Evolutionary conservation across 2,113 vertebrate genomes (phyloP), one percentile per base, ranked within the genome.

Genomic region (Cavia porcellus): DNA sequence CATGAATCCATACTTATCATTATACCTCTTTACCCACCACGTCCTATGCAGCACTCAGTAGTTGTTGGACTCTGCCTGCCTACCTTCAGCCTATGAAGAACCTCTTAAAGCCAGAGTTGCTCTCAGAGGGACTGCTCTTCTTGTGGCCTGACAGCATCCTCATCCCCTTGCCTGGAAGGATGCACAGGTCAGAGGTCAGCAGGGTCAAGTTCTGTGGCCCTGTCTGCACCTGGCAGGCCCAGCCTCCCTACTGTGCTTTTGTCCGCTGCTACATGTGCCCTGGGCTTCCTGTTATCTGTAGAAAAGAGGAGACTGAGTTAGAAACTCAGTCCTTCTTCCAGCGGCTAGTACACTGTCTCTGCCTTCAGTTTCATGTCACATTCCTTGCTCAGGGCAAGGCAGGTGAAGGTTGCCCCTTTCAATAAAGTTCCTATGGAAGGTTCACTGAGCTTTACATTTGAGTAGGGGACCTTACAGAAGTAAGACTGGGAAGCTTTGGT

Each of bases 71-170:
- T 30, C 4, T 25, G 12, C 72, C 90, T 88, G 30, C 11, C 32
- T 14, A 50, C 80, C 94, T 86, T 32, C 89, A 47, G 89, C 55
- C 42, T 77, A 38, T 38, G 30, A 35, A 85, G 32, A 52, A 45
- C 59, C 80, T 86, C 90, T 85, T 59, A 64, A 91, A 75, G 25
- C 64, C 90, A 94, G n/a, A 81, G 72, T 20, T 45, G 47, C 35
- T 87, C 47, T 83, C 24, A 95, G 57, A 57, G 45, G 30, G 59
- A 61, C 47, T 42, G 7, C n/a, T 66, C 55, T 57, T 57, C 28
- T 83, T 42, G n/a, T n/a, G 80, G 45, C 72, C 59, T 3, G 74
- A 79, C 0, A 15, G 25, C 45, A 61, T 13, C 35, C 72, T 72
- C 35, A 32, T 20, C 17, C 8, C 11, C 79, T 87, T 35, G 15